phyloP scores from a whole-genome alignment of 2,797 vertebrate genomes.

The Molossus molossus region DNA sequence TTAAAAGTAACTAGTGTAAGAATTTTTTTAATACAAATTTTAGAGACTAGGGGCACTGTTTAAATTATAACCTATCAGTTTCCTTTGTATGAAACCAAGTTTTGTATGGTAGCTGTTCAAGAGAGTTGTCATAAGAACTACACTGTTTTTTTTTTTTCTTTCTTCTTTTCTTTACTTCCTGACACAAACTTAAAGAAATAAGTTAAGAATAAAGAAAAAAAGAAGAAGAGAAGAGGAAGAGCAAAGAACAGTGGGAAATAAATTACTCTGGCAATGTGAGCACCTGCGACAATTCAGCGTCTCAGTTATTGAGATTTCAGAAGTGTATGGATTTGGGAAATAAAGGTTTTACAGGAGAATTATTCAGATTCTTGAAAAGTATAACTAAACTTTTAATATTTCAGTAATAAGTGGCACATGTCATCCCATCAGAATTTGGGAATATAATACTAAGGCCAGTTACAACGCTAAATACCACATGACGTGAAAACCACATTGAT shows the following conservation, averaged over 20 bases:
- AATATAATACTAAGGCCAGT: constrained; percentile 62
- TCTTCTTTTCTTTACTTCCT: constrained; percentile 22
- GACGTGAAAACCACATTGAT: constrained; percentile 2
- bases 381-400: constrained; percentile 57
- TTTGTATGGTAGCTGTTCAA: background rate
- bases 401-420: background rate
- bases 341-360: constrained; percentile 44
- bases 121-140: background rate
- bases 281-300: background rate
- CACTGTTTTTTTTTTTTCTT: background rate
- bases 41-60: background rate
- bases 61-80: background rate
- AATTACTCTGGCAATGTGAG: background rate
- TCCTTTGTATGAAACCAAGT: background rate
- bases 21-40: background rate
- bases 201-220: constrained; percentile 16
- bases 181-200: background rate
- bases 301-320: background rate
- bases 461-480: constrained; percentile 47
- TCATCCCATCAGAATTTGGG: constrained; percentile 41
- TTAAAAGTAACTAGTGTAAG: constrained; percentile 21
- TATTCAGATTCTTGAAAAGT: background rate
- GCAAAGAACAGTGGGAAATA: constrained; percentile 1
- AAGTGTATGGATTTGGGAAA: constrained; percentile 11
- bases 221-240: background rate